phyloP scores from a whole-genome alignment of 2,888 invertebrate genomes.

The Sycophila texana region DNA sequence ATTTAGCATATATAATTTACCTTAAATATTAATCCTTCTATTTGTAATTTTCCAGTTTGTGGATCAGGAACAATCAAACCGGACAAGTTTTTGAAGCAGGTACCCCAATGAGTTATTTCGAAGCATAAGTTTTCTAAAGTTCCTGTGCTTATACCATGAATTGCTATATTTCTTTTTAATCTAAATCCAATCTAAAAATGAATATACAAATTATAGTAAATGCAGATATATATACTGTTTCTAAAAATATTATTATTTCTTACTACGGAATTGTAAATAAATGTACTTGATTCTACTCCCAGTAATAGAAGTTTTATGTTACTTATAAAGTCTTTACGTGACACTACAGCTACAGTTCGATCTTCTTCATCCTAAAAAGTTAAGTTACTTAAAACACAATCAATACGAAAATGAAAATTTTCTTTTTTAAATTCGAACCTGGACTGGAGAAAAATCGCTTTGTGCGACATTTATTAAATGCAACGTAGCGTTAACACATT shows the following conservation, averaged over 20 bases:
- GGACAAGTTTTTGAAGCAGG: conserved; percentile 68
- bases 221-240: background rate
- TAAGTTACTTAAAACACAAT: conserved; percentile 2
- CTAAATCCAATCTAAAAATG: conserved; percentile 65
- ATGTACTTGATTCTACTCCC: conserved; percentile 70
- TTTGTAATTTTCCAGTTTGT: conserved; percentile 63
- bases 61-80: conserved; percentile 62
- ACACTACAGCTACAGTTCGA: conserved; percentile 61
- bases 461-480: conserved; percentile 67
- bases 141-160: conserved; percentile 64
- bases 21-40: conserved; percentile 71
- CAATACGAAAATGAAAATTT: background rate
- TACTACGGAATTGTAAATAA: conserved; percentile 64
- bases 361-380: conserved; percentile 46
- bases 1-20: conserved; percentile 52
- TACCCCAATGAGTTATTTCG: conserved; percentile 69
- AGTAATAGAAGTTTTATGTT: conserved; percentile 69
- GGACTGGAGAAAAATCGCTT: conserved; percentile 45
- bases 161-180: conserved; percentile 63
- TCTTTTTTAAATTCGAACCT: conserved; percentile 2
- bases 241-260: conserved; percentile 21
- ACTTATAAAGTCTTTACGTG: conserved; percentile 63
- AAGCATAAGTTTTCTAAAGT: conserved; percentile 63
- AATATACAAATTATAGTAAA: conserved; percentile 1
- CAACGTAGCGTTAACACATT: conserved; percentile 64